Percentiles rank a stretch among this genome's conserved stretches.
Conservation (phyloP, 2,113 vertebrate genomes). For the Syrmaticus mikado region DNA sequence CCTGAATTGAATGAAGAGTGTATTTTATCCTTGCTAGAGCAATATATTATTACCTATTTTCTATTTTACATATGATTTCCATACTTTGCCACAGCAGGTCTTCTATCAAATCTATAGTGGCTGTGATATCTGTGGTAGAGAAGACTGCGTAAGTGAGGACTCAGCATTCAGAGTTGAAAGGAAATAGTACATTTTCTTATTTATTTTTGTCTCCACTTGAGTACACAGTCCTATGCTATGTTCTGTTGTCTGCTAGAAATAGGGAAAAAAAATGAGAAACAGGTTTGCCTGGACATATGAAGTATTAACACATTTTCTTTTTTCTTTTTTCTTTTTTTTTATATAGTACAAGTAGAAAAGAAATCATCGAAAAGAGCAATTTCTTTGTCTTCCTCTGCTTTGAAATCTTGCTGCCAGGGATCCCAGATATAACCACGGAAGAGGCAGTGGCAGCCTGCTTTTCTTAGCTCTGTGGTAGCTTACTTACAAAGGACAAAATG, state of each 20-base stretch:
- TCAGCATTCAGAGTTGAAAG: not conserved
- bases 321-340: not conserved
- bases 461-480: not conserved
- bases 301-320: not conserved
- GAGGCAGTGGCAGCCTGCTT: not conserved
- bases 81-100: not conserved
- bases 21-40: not conserved
- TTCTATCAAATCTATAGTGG: not conserved
- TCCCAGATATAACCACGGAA: not conserved
- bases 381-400: not conserved
- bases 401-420: not conserved
- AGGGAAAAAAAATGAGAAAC: not conserved
- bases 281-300: not conserved
- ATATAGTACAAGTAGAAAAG: not conserved
- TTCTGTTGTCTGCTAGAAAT: not conserved
- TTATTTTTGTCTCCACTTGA: not conserved
- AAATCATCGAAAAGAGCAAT: not conserved
- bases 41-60: not conserved
- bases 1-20: not conserved
- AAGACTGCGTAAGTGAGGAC: not conserved
- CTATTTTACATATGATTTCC: not conserved
- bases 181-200: not conserved
- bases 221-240: not conserved
- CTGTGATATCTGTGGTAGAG: rapidly evolving
- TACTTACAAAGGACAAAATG: not conserved